phyloP scores from a whole-genome alignment of 2,113 vertebrate species.

The Australoheros scitulus region DNA sequence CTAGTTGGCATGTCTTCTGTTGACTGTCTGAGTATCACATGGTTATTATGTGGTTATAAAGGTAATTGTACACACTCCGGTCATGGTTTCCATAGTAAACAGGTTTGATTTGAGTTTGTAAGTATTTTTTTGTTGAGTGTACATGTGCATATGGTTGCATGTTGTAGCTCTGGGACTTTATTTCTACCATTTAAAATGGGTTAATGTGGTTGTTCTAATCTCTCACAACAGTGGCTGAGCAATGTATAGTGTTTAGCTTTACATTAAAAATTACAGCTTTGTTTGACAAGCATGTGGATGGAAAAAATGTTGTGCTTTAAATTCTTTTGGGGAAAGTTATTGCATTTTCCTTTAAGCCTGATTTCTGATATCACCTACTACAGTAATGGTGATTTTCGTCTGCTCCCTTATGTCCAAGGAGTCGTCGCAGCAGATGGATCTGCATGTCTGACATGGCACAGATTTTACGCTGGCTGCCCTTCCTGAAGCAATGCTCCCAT shows the following conservation, averaged over 20 bases:
- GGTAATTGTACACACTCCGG: neutral
- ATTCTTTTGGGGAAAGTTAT: neutral
- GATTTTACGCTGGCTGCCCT: neutral
- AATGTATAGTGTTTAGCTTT: neutral
- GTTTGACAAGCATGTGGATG: neutral
- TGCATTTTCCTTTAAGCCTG: slow-evolving; percentile 4
- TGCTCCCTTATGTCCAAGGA: neutral
- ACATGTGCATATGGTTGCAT: neutral
- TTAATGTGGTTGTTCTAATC: neutral
- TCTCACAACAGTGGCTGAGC: rapidly evolving
- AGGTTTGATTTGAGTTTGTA: neutral
- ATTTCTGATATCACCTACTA: slow-evolving; percentile 5
- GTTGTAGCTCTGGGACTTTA: neutral
- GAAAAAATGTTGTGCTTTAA: neutral
- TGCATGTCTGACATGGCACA: neutral
- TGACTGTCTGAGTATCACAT: slow-evolving; percentile 41
- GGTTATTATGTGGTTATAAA: slow-evolving; percentile 47
- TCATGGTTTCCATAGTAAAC: neutral
- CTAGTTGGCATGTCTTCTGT: slow-evolving; percentile 55
- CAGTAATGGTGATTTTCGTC: neutral
- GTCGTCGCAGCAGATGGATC: neutral
- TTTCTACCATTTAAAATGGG: neutral
- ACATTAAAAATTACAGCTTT: neutral
- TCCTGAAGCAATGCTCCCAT: neutral
- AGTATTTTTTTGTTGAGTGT: neutral